Evolutionary conservation across 2,113 vertebrate genomes (phyloP), one percentile per base, ranked within the genome.

Genomic region (Apodemus sylvaticus): DNA sequence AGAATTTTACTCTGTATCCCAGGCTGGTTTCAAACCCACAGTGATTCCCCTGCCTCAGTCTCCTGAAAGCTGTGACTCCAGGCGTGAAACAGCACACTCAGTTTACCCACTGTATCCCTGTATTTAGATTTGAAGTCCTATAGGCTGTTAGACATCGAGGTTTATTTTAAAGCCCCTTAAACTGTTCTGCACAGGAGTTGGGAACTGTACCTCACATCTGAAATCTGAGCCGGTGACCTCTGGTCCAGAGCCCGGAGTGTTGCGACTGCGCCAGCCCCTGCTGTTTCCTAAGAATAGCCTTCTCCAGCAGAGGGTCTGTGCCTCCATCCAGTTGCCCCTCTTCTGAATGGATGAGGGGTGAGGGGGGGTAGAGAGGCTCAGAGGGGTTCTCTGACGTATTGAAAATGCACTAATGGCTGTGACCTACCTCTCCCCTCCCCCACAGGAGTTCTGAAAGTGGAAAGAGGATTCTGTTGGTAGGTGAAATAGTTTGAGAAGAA

Each of bases 251-350:
- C 87, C 74, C 74, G 70, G 82, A 97, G 51, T 86, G 42, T 94
- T 94, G 92, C 94, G 78, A 42, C 91, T 39, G 87, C 95, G 92
- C 94, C 91, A 89, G 85, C 83, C 78, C 53, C 83, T 87, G 89
- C 78, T 76, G 77, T 93, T 77, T 91, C 93, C 97, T 96, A 96
- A 97, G 96, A 97, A 97, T 97, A 97, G 97, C 95, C 53, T 45
- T 90, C 83, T 93, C 78, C 91, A 71, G 2, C 71, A 87, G 39
- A 64, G 60, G 64, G 64, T 91, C 39, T 77, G 79, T 64, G 36
- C 93, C 82, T 45, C 58, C 39, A 76, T 66, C 24, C 12, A n/a
- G 20, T 24, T 48, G 12, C 48, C 93, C 70, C 34, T 76, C 94
- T 90, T 93, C 78, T 86, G 55, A 90, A 71, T 90, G 12, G 48